phyloP scores from a whole-genome alignment of 2,888 invertebrate species.

The Andrena flavipes region DNA sequence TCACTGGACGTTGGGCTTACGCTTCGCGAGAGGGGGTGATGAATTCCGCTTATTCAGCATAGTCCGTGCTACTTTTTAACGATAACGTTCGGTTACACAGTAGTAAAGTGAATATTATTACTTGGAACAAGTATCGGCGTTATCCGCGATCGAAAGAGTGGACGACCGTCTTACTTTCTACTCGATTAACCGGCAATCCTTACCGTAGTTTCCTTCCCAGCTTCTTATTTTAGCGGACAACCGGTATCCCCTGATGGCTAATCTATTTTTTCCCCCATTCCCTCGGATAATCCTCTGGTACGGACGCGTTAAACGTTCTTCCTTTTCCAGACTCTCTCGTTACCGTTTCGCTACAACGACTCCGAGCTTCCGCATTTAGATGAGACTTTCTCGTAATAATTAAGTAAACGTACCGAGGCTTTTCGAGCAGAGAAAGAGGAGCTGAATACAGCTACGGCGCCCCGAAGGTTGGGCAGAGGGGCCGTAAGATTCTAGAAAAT shows the following conservation, averaged over 20 bases:
- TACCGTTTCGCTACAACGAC: constrained; percentile 50
- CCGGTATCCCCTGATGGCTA: neutral
- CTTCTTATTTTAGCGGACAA: neutral
- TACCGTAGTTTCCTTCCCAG: neutral
- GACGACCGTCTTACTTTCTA: constrained; percentile 20
- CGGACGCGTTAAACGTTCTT: constrained; percentile 12
- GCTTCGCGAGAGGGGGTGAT: too few species aligned
- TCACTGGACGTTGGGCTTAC: neutral
- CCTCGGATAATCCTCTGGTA: neutral
- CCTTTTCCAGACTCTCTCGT: constrained; percentile 32
- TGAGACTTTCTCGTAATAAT: constrained; percentile 50
- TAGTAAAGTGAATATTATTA: neutral
- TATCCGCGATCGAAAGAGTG: neutral
- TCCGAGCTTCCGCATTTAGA: constrained; percentile 50
- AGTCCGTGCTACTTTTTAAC: neutral
- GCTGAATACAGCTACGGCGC: too few species aligned
- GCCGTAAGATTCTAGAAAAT: too few species aligned
- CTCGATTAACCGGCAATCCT: constrained; percentile 11
- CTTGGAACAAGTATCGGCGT: neutral
- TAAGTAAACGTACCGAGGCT: constrained; percentile 22
- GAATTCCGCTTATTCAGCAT: neutral
- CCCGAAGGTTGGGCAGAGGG: too few species aligned
- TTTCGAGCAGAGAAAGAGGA: neutral
- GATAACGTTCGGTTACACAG: neutral
- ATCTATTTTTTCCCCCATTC: neutral